These are phyloP conservation scores for Tokudaia tokunoshimensis DNA, from an alignment of 2,797 vertebrate genomes.

Conservation along the genomic window DNA sequence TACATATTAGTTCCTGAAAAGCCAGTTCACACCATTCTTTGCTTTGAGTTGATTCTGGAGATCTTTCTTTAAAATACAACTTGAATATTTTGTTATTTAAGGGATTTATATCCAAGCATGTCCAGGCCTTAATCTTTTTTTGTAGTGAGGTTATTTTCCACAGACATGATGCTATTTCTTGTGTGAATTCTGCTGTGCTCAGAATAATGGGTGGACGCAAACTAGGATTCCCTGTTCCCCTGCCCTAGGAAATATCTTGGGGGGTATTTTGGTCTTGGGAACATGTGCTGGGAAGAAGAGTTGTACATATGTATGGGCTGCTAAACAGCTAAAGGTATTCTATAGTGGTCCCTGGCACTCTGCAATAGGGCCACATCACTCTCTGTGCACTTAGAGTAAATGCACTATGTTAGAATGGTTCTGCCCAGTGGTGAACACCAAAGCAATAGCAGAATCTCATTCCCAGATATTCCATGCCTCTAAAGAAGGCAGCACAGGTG, in stretches of 20 bases:
- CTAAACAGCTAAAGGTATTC: background rate
- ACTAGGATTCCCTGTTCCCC: background rate
- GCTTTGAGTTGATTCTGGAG: background rate
- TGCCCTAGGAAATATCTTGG: background rate
- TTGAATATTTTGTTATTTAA: background rate
- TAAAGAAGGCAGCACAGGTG: background rate
- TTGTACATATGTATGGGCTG: background rate
- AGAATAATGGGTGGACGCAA: background rate
- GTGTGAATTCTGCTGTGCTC: background rate
- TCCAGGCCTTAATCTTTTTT: background rate
- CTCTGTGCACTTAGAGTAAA: accelerated
- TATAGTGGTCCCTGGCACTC: background rate
- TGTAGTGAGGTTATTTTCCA: background rate
- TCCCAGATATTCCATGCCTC: background rate
- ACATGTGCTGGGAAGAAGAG: background rate
- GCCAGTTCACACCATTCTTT: background rate
- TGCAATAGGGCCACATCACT: background rate
- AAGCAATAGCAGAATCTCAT: background rate
- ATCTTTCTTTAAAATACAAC: background rate
- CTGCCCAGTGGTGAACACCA: accelerated
- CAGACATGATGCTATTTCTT: background rate
- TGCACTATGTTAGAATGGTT: accelerated
- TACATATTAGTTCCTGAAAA: background rate
- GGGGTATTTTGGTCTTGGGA: background rate
- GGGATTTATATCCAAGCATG: background rate